Conservation (phyloP, 2,113 vertebrate species). For the Candoia aspera region DNA sequence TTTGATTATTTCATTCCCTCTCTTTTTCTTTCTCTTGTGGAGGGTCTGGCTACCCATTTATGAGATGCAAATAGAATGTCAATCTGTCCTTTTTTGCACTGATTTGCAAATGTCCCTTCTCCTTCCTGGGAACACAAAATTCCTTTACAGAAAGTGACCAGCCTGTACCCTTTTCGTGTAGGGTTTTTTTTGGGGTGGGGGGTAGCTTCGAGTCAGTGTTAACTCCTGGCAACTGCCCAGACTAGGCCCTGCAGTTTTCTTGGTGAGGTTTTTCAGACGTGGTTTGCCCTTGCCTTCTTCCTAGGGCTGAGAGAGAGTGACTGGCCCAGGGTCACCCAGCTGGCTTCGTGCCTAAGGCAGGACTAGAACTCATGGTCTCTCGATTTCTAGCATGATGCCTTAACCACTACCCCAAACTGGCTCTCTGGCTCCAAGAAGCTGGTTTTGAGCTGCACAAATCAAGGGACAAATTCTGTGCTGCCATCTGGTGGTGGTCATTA, state of each 20-base stretch:
- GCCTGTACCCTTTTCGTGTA: background rate
- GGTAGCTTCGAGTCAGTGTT: background rate
- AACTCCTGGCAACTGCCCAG: background rate
- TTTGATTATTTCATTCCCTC: no score
- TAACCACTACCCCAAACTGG: background rate
- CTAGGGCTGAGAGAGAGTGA: background rate
- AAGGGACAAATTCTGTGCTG: background rate
- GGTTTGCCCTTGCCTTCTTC: no score
- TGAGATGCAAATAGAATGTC: no score
- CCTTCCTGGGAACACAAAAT: no score
- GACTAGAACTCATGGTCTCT: background rate
- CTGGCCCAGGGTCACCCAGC: background rate
- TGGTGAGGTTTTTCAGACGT: no score
- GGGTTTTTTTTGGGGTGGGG: no score
- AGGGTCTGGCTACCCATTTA: no score
- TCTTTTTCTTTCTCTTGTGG: no score
- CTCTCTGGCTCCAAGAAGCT: background rate
- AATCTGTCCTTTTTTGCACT: no score
- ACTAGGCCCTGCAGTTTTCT: no score
- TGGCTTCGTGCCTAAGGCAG: background rate
- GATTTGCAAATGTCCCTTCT: no score
- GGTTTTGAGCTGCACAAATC: background rate
- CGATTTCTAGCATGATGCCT: background rate
- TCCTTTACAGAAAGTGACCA: no score
- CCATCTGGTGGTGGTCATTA: background rate